Percentiles rank a stretch among this genome's conserved stretches.
These are phyloP conservation scores for Pristionchus entomophagus DNA, from an alignment of 2,888 invertebrate species.

Conservation along the genomic window DNA sequence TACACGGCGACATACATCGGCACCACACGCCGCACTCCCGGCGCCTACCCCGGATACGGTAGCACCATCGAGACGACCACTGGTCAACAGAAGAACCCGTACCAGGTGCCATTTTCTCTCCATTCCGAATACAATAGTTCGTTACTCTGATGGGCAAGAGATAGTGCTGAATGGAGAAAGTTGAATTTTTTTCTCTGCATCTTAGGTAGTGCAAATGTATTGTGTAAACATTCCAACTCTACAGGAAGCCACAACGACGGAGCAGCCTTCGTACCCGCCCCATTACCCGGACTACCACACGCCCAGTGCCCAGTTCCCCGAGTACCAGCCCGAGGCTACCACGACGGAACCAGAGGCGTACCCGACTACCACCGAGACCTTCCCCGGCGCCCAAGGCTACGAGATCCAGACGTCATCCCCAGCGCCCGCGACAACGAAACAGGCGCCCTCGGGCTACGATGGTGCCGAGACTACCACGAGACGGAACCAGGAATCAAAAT, in stretches of 20 bases:
- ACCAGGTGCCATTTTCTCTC: neutral
- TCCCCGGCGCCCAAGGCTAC: too few relatives aligned
- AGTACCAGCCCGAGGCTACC: neutral
- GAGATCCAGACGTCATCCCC: neutral
- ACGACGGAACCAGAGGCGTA: too few relatives aligned
- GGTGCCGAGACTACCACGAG: neutral
- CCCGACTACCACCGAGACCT: too few relatives aligned
- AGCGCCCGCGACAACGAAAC: neutral
- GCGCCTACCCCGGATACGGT: constrained; percentile 16
- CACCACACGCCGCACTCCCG: neutral
- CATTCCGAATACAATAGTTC: too few relatives aligned
- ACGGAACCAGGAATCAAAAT: too few relatives aligned
- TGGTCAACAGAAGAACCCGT: neutral
- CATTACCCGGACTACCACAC: constrained; percentile 8
- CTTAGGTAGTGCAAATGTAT: too few relatives aligned
- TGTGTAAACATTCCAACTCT: too few relatives aligned
- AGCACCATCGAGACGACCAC: constrained; percentile 27
- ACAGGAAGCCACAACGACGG: too few relatives aligned
- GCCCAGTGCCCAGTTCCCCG: neutral
- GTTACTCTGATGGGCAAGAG: too few relatives aligned
- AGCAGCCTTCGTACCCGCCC: neutral
- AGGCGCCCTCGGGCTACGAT: neutral
- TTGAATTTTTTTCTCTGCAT: too few relatives aligned
- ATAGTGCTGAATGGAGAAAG: too few relatives aligned
- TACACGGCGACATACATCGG: constrained; percentile 33